Conservation (phyloP, 2,113 vertebrate species). For the Galemys pyrenaicus region DNA sequence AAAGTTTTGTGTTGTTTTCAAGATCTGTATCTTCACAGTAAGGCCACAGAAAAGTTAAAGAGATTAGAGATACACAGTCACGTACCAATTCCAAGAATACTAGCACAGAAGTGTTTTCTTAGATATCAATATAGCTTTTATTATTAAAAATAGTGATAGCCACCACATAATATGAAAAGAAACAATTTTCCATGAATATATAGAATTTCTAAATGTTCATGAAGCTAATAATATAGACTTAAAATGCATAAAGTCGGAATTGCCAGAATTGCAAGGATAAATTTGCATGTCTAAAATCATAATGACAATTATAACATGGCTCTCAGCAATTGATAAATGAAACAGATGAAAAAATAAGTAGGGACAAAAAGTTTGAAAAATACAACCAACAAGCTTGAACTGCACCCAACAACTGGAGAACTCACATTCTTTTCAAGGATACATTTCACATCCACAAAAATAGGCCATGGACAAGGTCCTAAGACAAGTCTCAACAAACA, state of each 20-base stretch:
- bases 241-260: conserved; percentile 35
- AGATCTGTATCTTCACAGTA: neutral
- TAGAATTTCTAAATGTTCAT: neutral
- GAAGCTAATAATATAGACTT: neutral
- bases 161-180: neutral
- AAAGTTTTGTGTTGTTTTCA: neutral
- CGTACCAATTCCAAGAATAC: neutral
- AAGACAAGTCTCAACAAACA: conserved; percentile 18
- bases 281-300: conserved; percentile 26
- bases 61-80: neutral
- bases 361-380: conserved; percentile 16
- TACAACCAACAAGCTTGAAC: neutral
- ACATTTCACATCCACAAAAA: neutral
- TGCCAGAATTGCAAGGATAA: conserved; percentile 19
- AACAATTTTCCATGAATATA: neutral
- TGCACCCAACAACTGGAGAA: neutral
- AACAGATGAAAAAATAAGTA: conserved; percentile 22
- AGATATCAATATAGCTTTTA: neutral
- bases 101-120: neutral
- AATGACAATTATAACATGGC: neutral
- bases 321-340: neutral
- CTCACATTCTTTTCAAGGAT: neutral
- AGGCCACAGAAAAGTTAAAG: neutral
- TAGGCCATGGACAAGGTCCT: neutral
- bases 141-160: neutral